Evolutionary conservation across 2,113 vertebrate species (phyloP), one percentile per base, ranked within the genome.

Genomic region (Erythrocercus mccallii): DNA sequence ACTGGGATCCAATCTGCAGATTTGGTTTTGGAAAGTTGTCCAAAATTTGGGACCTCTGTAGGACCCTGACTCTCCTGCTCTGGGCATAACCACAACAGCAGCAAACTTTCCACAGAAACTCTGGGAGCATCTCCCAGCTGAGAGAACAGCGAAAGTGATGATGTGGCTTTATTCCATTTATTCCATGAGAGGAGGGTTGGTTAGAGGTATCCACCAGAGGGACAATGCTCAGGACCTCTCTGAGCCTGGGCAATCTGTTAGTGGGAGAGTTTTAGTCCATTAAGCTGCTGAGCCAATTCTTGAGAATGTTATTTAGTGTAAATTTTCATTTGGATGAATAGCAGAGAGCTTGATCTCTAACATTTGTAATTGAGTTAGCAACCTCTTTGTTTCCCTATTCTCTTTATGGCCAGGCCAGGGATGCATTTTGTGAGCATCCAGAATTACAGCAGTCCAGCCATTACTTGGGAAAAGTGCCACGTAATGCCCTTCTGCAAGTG

Each of bases 311-410:
- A 88, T 94, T 95, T 92, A 74, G 92, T 74, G 85, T 88, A 83
- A 93, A 96, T 94, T 93, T 92, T 92, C 92, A 83, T 94, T 90
- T 81, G 79, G 95, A 56, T 70, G 82, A 82, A 77, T 37, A 87
- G 94, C 64, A 83, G 92, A 64, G 87, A 93, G 90, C 76, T 90
- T 68, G 93, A 96, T 90, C 95, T 95, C 60, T 88, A 81, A 70
- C 92, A 74, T 81, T 45, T 81, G 64, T 92, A 94, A 95, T 80
- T 78, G 86, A 96, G 93, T 96, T 88, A 91, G 85, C 96, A 92
- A 78, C 82, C 88, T 83, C 76, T 95, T 96, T 93, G 90, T 96
- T 94, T 74, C 92, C 79, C 88, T 53, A 23, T n/a, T 68, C 92
- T 84, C 79, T 94, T 95, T 86, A 93, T 40, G 90, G 33, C 74